phyloP scores from a whole-genome alignment of 2,888 invertebrate genomes.

The Meghimatium bilineatum region DNA sequence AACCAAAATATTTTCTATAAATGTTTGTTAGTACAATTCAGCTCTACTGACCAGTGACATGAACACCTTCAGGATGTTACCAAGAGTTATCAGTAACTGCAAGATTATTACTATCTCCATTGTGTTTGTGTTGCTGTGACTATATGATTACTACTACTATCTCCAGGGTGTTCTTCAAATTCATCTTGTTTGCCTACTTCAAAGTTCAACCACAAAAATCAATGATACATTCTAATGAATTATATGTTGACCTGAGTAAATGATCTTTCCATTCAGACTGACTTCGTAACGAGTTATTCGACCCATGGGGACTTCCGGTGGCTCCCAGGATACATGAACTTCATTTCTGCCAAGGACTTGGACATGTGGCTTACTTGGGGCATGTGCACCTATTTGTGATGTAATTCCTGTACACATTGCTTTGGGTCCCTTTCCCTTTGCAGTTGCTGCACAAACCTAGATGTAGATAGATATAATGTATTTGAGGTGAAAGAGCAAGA shows the following conservation, averaged over 20 bases:
- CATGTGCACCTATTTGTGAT: slow-evolving; percentile 74
- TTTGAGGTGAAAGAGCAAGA: neutral
- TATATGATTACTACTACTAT: too few species aligned
- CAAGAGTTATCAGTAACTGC: too few species aligned
- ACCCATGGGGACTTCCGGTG: slow-evolving; percentile 75
- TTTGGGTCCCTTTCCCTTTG: slow-evolving; percentile 73
- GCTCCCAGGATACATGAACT: slow-evolving; percentile 74
- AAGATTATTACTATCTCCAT: too few species aligned
- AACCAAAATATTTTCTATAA: too few species aligned
- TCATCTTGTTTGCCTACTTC: too few species aligned
- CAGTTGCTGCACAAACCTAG: slow-evolving; percentile 73
- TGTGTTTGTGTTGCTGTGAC: too few species aligned
- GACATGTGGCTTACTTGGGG: slow-evolving; percentile 75
- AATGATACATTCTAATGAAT: too few species aligned
- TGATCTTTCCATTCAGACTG: slow-evolving; percentile 70
- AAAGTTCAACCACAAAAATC: too few species aligned
- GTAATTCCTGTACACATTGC: slow-evolving; percentile 66
- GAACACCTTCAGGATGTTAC: too few species aligned
- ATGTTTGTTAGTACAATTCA: too few species aligned
- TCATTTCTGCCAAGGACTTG: slow-evolving; percentile 75
- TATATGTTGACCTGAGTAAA: slow-evolving; percentile 68
- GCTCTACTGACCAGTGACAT: too few species aligned
- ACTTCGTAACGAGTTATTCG: slow-evolving; percentile 75
- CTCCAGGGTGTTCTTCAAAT: too few species aligned
- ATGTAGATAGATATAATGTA: neutral